These are phyloP conservation scores for Drosophila takahashii DNA, from an alignment of 1,140 invertebrate genomes.

Conservation along the genomic window DNA sequence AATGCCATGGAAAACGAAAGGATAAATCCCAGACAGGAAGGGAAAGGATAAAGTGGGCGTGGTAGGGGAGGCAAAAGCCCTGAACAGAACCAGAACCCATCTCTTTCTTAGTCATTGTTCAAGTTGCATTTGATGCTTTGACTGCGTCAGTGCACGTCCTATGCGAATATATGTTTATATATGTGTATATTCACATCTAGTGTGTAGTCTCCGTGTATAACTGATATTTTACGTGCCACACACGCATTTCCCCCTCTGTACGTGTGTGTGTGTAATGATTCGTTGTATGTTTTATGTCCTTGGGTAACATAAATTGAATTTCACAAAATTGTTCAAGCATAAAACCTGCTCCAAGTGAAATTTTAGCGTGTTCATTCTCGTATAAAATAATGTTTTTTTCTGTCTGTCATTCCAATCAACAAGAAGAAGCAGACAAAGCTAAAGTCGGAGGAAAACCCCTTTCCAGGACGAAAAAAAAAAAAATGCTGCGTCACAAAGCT, in stretches of 20 bases:
- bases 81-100: too few relatives aligned
- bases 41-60: constrained; percentile 12
- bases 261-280: constrained; percentile 73
- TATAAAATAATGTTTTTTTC: constrained; percentile 81
- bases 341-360: constrained; percentile 81
- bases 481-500: constrained; percentile 66
- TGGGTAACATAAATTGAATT: constrained; percentile 83
- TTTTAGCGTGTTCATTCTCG: constrained; percentile 80
- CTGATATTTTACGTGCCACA: constrained; percentile 76
- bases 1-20: constrained; percentile 77
- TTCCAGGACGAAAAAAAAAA: constrained; percentile 28
- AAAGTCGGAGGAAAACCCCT: constrained; percentile 45
- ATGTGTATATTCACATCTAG: constrained; percentile 31
- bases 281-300: constrained; percentile 81
- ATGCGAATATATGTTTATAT: constrained; percentile 25
- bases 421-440: constrained; percentile 32
- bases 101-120: constrained; percentile 49
- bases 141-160: constrained; percentile 76
- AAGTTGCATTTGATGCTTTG: constrained; percentile 77
- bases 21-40: constrained; percentile 65
- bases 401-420: constrained; percentile 72
- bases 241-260: constrained; percentile 26
- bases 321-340: constrained; percentile 83
- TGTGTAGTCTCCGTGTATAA: constrained; percentile 57
- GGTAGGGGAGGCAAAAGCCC: not conserved